Base-by-base conservation (phyloP, 53 echinoderm and acorn worm genomes). In the Hippasteria phrygiana region DNA sequence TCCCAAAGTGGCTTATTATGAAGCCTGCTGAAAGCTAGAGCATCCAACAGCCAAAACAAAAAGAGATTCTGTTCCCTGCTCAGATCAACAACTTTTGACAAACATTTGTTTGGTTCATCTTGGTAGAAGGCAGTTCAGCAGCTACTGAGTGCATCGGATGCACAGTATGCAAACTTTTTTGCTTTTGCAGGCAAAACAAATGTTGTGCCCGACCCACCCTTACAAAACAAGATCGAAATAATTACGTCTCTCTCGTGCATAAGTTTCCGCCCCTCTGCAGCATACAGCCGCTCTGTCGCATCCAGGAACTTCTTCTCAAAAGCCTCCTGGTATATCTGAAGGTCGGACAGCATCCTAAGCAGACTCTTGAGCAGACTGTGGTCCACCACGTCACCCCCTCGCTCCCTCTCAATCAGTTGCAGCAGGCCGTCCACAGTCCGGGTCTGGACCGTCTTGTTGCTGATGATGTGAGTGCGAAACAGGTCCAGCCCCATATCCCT, bases 401-500 rank as follows among this genome's bases (percentile, higher is more conserved):
- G 85, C 75, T 97, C 97, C n/a, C 87, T 95, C 84, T 95, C 89
- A 32, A 97, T 93, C 18, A 97, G 93, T 42, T 85, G 83, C 43
- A 97, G 89, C n/a, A 97, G 79, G 46, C 97, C 95, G 72, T 95
- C 97, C 39, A 97, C 97, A 4, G 95, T 95, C 65, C 95, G 88
- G 24, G 86, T 90, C 67, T 97, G 95, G 10, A 97, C 97, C 56
- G 88, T 92, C 75, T 90, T 92, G 87, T 97, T 97, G 86, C 97
- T 97, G 89, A 97, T 97, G 86, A 97, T 97, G 87, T 95, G 92
- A n/a, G 90, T 72, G 43, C 97, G 90, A 70, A 95, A 97, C 51
- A 97, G 78, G 72, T 97, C 97, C 51, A 95, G 88, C 10, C 97
- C 97, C 97, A 97, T 97, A 59, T 97, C 97, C 97, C 95, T 95